phyloP scores from a whole-genome alignment of 2,888 invertebrate species.

The Pammene aurita region DNA sequence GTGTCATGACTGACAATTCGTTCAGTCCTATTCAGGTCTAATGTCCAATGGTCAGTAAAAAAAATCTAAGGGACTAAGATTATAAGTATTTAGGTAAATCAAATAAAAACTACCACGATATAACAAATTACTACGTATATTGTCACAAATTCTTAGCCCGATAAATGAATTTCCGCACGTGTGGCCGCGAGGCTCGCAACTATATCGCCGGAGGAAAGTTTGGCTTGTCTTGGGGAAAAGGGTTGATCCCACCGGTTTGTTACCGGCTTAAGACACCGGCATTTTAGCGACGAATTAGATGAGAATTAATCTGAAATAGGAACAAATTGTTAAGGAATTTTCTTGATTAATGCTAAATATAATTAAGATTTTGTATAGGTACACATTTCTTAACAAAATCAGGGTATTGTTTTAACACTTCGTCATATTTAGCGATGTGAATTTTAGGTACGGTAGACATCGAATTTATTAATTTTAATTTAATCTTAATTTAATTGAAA shows the following conservation, averaged over 20 bases:
- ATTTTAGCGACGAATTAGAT: constrained; percentile 20
- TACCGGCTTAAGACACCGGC: constrained; percentile 25
- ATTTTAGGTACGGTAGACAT: no score
- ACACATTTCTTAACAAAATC: no score
- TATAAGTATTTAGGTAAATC: no score
- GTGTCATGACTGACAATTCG: no score
- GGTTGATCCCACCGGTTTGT: constrained; percentile 32
- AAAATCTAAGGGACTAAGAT: no score
- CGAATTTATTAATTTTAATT: no score
- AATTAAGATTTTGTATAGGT: not conserved
- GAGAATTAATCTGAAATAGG: constrained; percentile 6
- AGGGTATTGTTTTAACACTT: no score
- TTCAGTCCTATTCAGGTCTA: no score
- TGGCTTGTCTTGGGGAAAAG: constrained; percentile 25
- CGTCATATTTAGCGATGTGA: no score
- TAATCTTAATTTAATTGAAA: no score
- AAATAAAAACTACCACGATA: no score
- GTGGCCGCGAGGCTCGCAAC: constrained; percentile 25
- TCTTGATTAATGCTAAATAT: not conserved
- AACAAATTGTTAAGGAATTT: not conserved
- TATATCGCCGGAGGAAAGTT: constrained; percentile 13
- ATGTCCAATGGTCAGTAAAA: no score
- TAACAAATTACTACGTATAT: not conserved
- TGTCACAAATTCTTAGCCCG: not conserved
- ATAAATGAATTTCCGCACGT: constrained; percentile 39